A percentile compares a stretch with the other conserved stretches of the same genome.
These are phyloP conservation scores for Lordiphosa stackelbergi DNA, from an alignment of 1,140 invertebrate species.

Conservation along the genomic window DNA sequence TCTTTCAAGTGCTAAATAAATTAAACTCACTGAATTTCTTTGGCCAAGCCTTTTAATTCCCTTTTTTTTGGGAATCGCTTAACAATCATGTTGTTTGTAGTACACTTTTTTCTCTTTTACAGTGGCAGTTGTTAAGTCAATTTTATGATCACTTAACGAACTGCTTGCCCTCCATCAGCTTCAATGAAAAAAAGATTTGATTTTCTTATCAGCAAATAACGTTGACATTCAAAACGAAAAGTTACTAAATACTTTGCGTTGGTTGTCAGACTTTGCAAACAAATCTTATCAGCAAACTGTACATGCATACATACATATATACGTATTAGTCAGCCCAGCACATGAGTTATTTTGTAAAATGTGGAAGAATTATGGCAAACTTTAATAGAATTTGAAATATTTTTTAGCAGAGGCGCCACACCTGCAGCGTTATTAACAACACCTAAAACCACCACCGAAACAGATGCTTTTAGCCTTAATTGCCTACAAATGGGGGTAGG, in stretches of 20 bases:
- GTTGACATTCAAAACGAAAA: conserved; percentile 62
- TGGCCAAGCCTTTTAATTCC: too few relatives aligned
- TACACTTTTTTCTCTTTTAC: too few relatives aligned
- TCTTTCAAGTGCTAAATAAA: too few relatives aligned
- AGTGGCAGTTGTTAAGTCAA: too few relatives aligned
- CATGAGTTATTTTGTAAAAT: conserved; percentile 4
- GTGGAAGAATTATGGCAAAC: conserved; percentile 6
- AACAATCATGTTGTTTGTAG: too few relatives aligned
- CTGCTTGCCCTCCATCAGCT: too few relatives aligned
- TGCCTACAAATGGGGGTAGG: conserved; percentile 27
- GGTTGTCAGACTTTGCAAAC: conserved; percentile 7
- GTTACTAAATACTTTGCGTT: conserved; percentile 44
- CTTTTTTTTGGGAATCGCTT: too few relatives aligned
- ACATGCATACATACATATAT: conserved; percentile 4
- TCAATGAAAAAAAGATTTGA: too few relatives aligned
- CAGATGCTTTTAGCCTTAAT: conserved; percentile 48
- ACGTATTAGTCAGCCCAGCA: conserved; percentile 40
- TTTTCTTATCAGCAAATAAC: conserved; percentile 43
- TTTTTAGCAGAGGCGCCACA: neutral
- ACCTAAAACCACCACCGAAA: conserved; percentile 25
- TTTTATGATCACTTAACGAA: too few relatives aligned
- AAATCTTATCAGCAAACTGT: conserved; percentile 48
- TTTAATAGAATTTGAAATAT: neutral
- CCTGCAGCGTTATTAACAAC: conserved; percentile 12
- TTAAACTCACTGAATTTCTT: too few relatives aligned